Conservation (phyloP, 2,113 vertebrate species). For the Pseudorectes ferrugineus region DNA sequence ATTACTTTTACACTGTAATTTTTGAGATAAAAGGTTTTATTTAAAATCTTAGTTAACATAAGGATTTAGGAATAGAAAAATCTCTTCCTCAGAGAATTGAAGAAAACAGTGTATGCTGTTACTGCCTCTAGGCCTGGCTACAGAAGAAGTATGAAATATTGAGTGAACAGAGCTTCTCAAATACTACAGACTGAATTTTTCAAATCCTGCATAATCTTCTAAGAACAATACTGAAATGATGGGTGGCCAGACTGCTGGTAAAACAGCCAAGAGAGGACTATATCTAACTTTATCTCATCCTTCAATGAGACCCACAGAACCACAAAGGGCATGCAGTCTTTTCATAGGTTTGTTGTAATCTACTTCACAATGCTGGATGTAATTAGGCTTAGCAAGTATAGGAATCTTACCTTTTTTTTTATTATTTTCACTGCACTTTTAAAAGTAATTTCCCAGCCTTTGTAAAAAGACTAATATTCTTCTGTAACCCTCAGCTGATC, state of each 20-base stretch:
- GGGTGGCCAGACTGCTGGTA: not conserved
- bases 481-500: not conserved
- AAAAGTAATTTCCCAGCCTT: not conserved
- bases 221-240: not conserved
- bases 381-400: not conserved
- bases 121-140: not conserved
- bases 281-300: not conserved
- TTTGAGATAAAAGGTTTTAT: not conserved
- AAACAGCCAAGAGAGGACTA: not conserved
- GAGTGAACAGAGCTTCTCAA: not conserved
- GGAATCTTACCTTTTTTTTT: not conserved
- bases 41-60: not conserved
- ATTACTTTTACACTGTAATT: not conserved
- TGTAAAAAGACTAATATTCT: not conserved
- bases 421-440: not conserved
- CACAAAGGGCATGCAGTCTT: not conserved
- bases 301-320: not conserved
- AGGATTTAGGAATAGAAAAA: not conserved
- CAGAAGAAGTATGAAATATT: not conserved
- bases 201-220: not conserved
- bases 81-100: not conserved
- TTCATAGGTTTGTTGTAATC: not conserved
- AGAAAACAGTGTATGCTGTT: not conserved
- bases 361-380: not conserved
- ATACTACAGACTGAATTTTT: not conserved